phyloP scores from a whole-genome alignment of 2,113 vertebrate species.

The Naja naja region DNA sequence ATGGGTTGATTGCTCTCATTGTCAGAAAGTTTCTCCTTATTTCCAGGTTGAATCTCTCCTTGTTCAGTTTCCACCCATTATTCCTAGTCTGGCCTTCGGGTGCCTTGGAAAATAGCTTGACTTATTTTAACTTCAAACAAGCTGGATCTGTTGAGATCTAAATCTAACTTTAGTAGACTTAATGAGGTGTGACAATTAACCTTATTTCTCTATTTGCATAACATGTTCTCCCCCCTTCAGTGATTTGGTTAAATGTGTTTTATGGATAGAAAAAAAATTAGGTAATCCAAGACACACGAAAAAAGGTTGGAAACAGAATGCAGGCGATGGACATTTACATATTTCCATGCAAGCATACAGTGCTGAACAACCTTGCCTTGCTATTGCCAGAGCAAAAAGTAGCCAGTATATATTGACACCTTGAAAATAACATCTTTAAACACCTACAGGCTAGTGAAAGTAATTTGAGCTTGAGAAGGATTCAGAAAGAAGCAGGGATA shows the following conservation, averaged over 20 bases:
- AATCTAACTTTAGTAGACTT: background rate
- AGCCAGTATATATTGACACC: slow-evolving; percentile 27
- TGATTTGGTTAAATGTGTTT: background rate
- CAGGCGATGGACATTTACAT: slow-evolving; percentile 21
- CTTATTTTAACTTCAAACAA: background rate
- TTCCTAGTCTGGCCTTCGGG: too few relatives aligned
- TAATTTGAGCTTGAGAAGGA: slow-evolving; percentile 46
- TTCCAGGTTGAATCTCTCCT: too few relatives aligned
- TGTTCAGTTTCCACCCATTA: too few relatives aligned
- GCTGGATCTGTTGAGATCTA: background rate
- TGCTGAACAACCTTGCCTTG: slow-evolving; percentile 32
- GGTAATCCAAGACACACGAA: background rate
- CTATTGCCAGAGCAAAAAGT: slow-evolving; percentile 36
- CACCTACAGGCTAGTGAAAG: slow-evolving; percentile 54
- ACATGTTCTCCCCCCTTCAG: background rate
- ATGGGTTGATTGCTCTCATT: too few relatives aligned
- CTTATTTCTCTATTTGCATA: background rate
- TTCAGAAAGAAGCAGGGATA: background rate
- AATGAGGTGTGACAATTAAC: background rate
- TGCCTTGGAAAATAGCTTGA: too few relatives aligned
- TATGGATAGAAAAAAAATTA: background rate
- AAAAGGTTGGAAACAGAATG: background rate
- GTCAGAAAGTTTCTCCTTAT: too few relatives aligned
- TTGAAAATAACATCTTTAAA: slow-evolving; percentile 54
- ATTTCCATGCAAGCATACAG: slow-evolving; percentile 20